Evolutionary conservation across 2,888 invertebrate genomes (phyloP).

Genomic region (Napeogenes inachia): DNA sequence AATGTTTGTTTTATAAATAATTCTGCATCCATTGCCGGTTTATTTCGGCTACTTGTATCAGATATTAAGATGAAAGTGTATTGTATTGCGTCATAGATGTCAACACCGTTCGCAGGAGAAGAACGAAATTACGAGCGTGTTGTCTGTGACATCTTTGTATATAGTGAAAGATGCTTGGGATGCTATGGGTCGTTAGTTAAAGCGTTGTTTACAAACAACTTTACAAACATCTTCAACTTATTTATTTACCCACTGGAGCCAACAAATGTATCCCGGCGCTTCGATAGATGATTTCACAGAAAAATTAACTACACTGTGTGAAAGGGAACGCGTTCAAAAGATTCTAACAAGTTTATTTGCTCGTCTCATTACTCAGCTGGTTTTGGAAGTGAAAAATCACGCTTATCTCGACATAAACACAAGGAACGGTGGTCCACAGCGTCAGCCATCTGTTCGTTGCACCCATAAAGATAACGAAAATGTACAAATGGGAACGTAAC

Average conservation of each 20-base stretch:
- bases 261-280: conserved; percentile 27
- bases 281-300: conserved; percentile 46
- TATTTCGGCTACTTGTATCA: background rate
- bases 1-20: conserved; percentile 31
- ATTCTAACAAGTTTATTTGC: conserved; percentile 63
- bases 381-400: conserved; percentile 75
- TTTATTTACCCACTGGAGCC: conserved; percentile 32
- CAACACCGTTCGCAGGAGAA: background rate
- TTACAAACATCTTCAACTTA: conserved; percentile 30
- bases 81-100: conserved; percentile 16
- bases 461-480: conserved; percentile 75
- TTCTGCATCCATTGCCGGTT: conserved; percentile 29
- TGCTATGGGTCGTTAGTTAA: conserved; percentile 42
- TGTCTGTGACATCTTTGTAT: conserved; percentile 55
- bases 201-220: conserved; percentile 66
- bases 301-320: conserved; percentile 59
- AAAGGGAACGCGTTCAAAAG: conserved; percentile 56
- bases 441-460: conserved; percentile 75
- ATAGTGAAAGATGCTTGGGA: conserved; percentile 44
- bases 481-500: conserved; percentile 64
- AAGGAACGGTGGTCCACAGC: conserved; percentile 65
- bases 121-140: conserved; percentile 36
- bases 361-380: conserved; percentile 65
- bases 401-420: conserved; percentile 70
- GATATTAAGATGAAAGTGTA: conserved; percentile 7